Base-by-base conservation (phyloP, 2,113 vertebrate species). In the Mesitornis unicolor region DNA sequence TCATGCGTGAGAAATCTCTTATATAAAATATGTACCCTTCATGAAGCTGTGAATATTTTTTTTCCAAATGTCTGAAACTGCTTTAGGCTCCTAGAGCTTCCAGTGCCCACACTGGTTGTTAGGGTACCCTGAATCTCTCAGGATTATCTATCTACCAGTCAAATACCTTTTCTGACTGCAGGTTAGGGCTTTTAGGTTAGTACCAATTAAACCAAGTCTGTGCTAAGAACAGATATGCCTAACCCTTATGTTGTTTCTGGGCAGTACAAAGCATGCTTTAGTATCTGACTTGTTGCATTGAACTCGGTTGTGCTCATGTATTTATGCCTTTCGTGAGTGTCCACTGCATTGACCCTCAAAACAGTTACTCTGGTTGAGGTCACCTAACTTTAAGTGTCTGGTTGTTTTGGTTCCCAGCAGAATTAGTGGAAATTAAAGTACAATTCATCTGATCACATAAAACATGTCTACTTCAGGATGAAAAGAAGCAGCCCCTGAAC, bases 281-380 rank as follows among this genome's bases (percentile, higher is more conserved):
- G 21, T 31, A 31, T 51, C 36, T 73, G 51, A 26, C 47, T 36
- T 19, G 20, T 3, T 20, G 38, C 13, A 21, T 31, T 48, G 61
- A 31, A 33, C 35, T 85, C 3, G 1, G 7, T 24, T 71, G 16
- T 59, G 8, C 21, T 81, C 0, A 0, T 10, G 19, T 54, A 5
- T 8, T 9, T 22, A 5, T 13, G 5, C 11, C 28, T 48, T 67
- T n/a, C 0, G 0, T 26, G 19, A 51, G 9, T 0, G 0, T 33
- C n/a, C 21, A 2, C 33, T 79, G 31, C 70, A 75, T 20, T 6
- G 48, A 47, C 20, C 19, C 35, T 78, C 64, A 61, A 69, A 61
- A 26, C 24, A 25, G 31, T 28, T 24, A 3, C 51, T 73, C 56
- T 33, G 25, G 14, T 19, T 71, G 75, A 83, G 43, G 17, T 71